Percentiles rank a stretch among this genome's conserved stretches.
Evolutionary conservation across 2,888 invertebrate genomes (phyloP).

Genomic region (Nemotelus nigrinus): DNA sequence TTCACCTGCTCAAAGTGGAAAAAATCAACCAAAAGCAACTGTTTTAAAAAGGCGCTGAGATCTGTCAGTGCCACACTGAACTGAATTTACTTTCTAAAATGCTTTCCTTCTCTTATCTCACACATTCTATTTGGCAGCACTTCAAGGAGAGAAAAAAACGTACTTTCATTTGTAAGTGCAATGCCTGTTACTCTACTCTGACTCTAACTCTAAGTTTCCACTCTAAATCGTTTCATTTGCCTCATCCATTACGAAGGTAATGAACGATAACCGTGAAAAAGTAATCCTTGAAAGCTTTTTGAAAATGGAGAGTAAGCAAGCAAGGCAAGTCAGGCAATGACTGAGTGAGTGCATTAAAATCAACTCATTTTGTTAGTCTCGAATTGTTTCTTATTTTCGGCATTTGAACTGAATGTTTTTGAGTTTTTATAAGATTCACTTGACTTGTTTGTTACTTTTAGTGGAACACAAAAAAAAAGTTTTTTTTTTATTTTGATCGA

Average conservation of each 20-base stretch:
- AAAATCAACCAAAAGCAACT: background rate
- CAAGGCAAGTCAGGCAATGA: too few species aligned
- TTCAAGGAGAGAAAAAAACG: too few species aligned
- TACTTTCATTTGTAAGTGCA: too few species aligned
- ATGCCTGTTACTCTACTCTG: too few species aligned
- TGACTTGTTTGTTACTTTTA: too few species aligned
- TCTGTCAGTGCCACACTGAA: background rate
- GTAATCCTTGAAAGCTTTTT: background rate
- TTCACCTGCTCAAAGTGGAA: too few species aligned
- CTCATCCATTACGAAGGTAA: conserved; percentile 15
- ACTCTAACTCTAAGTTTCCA: background rate
- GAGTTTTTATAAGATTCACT: too few species aligned
- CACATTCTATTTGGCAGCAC: background rate
- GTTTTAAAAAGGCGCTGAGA: background rate
- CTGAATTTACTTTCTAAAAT: background rate
- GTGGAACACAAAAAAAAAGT: too few species aligned
- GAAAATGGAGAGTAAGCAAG: too few species aligned
- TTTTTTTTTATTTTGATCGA: too few species aligned
- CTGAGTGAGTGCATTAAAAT: background rate
- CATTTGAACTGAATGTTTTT: too few species aligned
- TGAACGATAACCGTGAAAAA: background rate
- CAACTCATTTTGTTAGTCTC: background rate
- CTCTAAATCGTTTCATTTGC: conserved; percentile 17
- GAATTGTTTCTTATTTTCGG: too few species aligned
- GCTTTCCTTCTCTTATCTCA: background rate